These are phyloP conservation scores for Aspidiotus rigidus DNA, from an alignment of 2,888 invertebrate species.

Conservation along the genomic window DNA sequence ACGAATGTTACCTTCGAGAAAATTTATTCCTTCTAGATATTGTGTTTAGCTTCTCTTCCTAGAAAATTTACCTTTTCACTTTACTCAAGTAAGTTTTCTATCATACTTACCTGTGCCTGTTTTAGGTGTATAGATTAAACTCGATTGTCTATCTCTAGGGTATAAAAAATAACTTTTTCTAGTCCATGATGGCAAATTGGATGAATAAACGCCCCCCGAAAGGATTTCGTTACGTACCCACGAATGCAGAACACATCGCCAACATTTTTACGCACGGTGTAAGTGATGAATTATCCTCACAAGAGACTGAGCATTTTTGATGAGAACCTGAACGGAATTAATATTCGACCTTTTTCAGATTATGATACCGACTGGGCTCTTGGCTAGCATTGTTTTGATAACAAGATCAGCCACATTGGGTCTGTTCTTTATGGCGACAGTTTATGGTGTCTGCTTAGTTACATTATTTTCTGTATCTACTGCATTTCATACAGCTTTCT, in stretches of 20 bases:
- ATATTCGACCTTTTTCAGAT: not conserved
- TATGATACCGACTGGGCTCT: conserved; percentile 15
- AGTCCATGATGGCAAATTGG: not conserved
- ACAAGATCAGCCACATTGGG: conserved; percentile 8
- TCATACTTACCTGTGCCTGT: too few species aligned
- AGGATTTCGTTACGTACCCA: conserved; percentile 71
- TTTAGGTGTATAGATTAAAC: too few species aligned
- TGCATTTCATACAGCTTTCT: conserved; percentile 22
- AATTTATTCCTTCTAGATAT: too few species aligned
- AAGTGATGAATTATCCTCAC: conserved; percentile 38
- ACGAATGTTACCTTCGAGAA: too few species aligned
- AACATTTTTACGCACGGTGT: conserved; percentile 84
- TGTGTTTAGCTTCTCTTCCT: too few species aligned
- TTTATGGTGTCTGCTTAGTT: conserved; percentile 17
- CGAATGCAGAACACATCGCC: conserved; percentile 79
- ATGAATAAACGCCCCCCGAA: conserved; percentile 17
- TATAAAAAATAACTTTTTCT: too few species aligned
- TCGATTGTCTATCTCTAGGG: too few species aligned
- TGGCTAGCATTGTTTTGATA: conserved; percentile 9
- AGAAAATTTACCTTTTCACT: too few species aligned
- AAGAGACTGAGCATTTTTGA: not conserved
- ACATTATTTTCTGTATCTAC: conserved; percentile 18
- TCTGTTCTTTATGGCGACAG: conserved; percentile 6
- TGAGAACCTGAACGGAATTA: too few species aligned
- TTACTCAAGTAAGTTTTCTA: too few species aligned